Percentiles rank a stretch among this genome's conserved stretches.
These are phyloP conservation scores for Tetragonula carbonaria DNA, from an alignment of 2,888 invertebrate genomes.

Conservation along the genomic window DNA sequence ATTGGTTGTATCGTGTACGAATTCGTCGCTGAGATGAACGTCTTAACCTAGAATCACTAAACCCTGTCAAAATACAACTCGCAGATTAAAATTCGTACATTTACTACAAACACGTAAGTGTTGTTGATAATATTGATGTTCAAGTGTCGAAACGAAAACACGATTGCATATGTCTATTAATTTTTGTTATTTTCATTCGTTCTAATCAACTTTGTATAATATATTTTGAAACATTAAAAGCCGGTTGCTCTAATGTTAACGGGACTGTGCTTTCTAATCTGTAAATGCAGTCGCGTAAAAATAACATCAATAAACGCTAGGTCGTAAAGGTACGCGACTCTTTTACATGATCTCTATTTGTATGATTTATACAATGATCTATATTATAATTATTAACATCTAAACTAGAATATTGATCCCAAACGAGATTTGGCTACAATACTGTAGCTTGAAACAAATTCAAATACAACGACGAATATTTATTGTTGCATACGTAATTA, in stretches of 20 bases:
- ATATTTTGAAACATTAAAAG: not conserved
- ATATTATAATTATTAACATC: not conserved
- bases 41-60: not conserved
- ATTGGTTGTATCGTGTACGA: not conserved
- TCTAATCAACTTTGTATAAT: not conserved
- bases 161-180: too few relatives aligned
- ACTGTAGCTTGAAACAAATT: not conserved
- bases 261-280: slow-evolving; percentile 47
- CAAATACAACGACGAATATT: not conserved
- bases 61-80: not conserved
- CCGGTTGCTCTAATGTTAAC: slow-evolving; percentile 18
- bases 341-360: not conserved
- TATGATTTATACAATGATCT: not conserved
- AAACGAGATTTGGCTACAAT: not conserved
- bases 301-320: slow-evolving; percentile 3
- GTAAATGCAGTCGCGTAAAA: slow-evolving; percentile 10
- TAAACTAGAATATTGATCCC: not conserved
- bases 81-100: too few relatives aligned
- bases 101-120: not conserved
- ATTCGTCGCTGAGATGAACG: slow-evolving; percentile 28
- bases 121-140: not conserved
- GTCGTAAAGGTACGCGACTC: slow-evolving; percentile 5
- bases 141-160: not conserved
- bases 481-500: not conserved
- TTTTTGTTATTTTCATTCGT: not conserved